phyloP scores from a whole-genome alignment of 2,113 vertebrate genomes.

The Prunella himalayana region DNA sequence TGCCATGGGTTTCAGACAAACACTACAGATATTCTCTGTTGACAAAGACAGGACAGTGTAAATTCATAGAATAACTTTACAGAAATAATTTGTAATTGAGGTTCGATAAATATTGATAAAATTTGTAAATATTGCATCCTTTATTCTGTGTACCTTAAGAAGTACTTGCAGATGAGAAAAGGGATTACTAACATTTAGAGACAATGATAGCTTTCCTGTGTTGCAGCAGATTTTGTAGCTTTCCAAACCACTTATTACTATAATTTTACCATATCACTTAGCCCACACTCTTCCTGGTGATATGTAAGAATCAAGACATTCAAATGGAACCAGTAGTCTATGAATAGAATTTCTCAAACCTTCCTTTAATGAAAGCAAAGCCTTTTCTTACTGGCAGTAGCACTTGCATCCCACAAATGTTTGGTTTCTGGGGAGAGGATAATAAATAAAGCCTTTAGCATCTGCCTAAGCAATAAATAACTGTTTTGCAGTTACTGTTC shows the following conservation, averaged over 20 bases:
- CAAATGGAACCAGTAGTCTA: not conserved
- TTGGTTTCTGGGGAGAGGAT: not conserved
- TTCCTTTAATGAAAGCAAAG: not conserved
- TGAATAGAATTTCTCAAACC: not conserved
- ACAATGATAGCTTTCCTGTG: constrained; percentile 49
- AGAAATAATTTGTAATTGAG: not conserved
- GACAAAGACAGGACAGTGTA: not conserved
- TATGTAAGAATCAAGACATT: not conserved
- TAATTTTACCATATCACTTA: constrained; percentile 17
- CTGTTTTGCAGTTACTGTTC: not conserved
- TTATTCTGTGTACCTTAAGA: not conserved
- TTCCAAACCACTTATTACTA: constrained; percentile 6
- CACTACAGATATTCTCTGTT: not conserved
- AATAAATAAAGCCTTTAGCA: not conserved
- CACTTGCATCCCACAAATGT: not conserved
- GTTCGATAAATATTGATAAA: constrained; percentile 10
- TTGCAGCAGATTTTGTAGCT: not conserved
- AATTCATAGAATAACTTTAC: not conserved
- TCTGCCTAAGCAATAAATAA: not conserved
- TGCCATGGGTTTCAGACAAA: not conserved
- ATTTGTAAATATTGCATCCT: not conserved
- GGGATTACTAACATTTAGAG: constrained; percentile 1
- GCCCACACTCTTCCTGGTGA: not conserved
- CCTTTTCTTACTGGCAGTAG: not conserved
- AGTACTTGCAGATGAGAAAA: constrained; percentile 32